Evolutionary conservation across 2,113 vertebrate genomes (phyloP), one percentile per base, ranked within the genome.

Genomic region (Rattus rattus): DNA sequence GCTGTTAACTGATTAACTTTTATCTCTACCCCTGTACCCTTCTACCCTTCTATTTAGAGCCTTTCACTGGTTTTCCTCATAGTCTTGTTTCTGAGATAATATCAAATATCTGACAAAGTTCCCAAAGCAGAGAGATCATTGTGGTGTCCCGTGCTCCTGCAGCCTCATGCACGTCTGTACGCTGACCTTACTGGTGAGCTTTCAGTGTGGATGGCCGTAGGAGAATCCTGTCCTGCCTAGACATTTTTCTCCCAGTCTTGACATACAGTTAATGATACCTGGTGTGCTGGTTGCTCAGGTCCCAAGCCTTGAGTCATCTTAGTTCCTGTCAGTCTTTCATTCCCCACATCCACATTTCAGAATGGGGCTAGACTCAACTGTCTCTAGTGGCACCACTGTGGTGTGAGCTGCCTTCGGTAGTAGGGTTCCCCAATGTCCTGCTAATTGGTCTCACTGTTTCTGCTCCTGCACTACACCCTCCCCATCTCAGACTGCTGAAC

Each of bases 1-100:
- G 87, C 54, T 59, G 67, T 73, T 94, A 83, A 94, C 43, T 90
- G 54, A 83, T 94, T 94, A 73, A 65, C 67, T 94, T 90, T 90
- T 75, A 81, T 89, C 67, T 89, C 65, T 63, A 10, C 2, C 20
- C 65, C 39, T 80, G 26, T 1, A 79, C 72, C 24, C 43, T 73
- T 28, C 80, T 59, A 26, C 36, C 87, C 75, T 63, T 90, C 17
- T 54, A 59, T 72, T 81, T 63, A 61, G 54, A 43, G 13, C 43
- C 47, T 89, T n/a, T 80, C 39, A n/a, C 33, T 81, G 47, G 39
- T 73, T 89, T 56, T 81, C 69, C 47, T 90, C 56, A 33, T 24
- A 65, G 61, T 63, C 39, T 77, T 30, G 69, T 79, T 95, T 91
- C 89, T 79, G 47, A 84, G n/a, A 3, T 39, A 14, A 0, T 16